Evolutionary conservation across 2,113 vertebrate species (phyloP), one percentile per base, ranked within the genome.

Genomic region (Pomatostomus ruficeps): DNA sequence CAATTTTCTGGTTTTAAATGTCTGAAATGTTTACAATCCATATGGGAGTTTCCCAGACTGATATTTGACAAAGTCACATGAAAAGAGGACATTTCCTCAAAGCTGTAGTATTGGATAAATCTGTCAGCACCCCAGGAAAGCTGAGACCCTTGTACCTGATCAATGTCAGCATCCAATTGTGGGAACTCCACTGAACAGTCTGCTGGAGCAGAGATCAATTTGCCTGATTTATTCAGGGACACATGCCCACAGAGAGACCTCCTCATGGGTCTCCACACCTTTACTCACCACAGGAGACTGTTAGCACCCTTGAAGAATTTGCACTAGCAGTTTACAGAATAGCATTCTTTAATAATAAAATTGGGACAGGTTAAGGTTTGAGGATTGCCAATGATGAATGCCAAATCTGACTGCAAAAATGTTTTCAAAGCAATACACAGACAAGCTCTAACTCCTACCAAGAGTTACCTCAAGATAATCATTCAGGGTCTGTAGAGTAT

Each of bases 131-230:
- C 8, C 46, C 55, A 71, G 19, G 16, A 46, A 35, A 62, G 15
- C 40, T 21, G 24, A 70, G 40, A 54, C 15, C 8, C 15, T 54
- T 38, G 23, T 38, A 12, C 54, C n/a, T 40, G 19, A 38, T 7
- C 2, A 4, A 19, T n/a, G n/a, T 54, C 23, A n/a, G 19, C 0
- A 0, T 70, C 24, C 4, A 2, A 0, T 45, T n/a, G 31, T 17
- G n/a, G 15, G 16, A 6, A 38, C 20, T 24, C 12, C n/a, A 46
- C 15, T 54, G 28, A 46, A 29, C 14, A 38, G 10, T 38, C 15
- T 13, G 22, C 24, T 54, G n/a, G n/a, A 31, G 31, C 40, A 40
- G 29, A 54, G 24, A 14, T 28, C 1, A 0, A 20, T 29, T 54
- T 1, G 2, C n/a, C 12, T 38, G 21, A 17, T 5, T 54, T 70